Percentiles rank a stretch among this genome's conserved stretches.
Conservation (phyloP, 2,113 vertebrate genomes). For the Otolemur garnettii region DNA sequence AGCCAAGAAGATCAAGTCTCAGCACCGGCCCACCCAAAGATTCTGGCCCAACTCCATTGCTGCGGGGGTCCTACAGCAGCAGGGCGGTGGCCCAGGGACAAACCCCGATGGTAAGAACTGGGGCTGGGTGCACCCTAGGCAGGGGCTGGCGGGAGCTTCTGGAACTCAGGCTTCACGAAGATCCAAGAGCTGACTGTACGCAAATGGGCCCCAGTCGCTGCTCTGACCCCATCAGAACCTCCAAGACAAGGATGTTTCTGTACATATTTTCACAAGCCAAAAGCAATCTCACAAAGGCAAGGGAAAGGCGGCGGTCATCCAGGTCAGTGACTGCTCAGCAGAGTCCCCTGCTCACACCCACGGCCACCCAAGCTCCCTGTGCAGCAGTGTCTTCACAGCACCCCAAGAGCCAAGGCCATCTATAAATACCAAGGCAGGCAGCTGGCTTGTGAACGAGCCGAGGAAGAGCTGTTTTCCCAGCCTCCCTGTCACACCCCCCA, state of each 20-base stretch:
- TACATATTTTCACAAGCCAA: background rate
- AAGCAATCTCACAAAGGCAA: background rate
- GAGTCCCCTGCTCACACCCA: background rate
- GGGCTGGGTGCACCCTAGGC: background rate
- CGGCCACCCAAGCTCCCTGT: background rate
- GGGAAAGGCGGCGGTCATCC: background rate
- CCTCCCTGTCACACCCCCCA: constrained; percentile 48
- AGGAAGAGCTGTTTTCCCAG: constrained; percentile 64
- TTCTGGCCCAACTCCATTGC: constrained; percentile 99
- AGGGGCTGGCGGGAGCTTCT: background rate
- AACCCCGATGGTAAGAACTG: constrained; percentile 93
- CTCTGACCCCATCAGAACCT: background rate
- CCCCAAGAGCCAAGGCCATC: constrained; percentile 27
- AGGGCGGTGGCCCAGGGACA: constrained; percentile 91
- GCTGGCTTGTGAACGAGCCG: constrained; percentile 68
- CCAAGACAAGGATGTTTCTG: background rate
- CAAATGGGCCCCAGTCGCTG: no score
- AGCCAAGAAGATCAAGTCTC: constrained; percentile 99
- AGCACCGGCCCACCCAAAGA: constrained; percentile 97
- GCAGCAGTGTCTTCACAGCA: background rate
- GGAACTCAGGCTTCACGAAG: background rate
- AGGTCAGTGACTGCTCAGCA: background rate
- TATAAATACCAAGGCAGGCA: constrained; percentile 70
- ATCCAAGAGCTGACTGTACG: background rate
- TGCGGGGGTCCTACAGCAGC: constrained; percentile 96